Percentiles rank a stretch among this genome's conserved stretches.
Conservation (phyloP, 1,140 invertebrate species). For the Cheumatopsyche charites region DNA sequence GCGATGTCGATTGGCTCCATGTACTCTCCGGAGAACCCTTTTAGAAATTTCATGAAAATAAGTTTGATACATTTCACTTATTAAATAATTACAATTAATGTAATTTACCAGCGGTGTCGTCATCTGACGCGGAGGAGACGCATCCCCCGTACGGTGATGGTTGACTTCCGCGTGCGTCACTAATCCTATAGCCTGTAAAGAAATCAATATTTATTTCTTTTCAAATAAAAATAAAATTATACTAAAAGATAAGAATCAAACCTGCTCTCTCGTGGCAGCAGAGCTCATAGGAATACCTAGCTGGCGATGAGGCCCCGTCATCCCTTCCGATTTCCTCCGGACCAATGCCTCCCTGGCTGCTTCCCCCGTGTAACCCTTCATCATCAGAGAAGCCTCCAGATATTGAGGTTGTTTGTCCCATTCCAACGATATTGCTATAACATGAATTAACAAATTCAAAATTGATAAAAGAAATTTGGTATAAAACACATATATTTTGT, state of each 20-base stretch:
- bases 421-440: conserved; percentile 62
- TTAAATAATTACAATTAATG: neutral
- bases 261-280: conserved; percentile 59
- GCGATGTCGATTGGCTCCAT: conserved; percentile 61
- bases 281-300: conserved; percentile 60
- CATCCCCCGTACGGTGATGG: conserved; percentile 63
- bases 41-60: neutral
- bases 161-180: conserved; percentile 64
- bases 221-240: neutral
- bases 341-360: conserved; percentile 57
- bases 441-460: neutral
- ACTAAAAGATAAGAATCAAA: conserved; percentile 7
- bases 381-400: conserved; percentile 70
- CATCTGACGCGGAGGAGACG: conserved; percentile 63
- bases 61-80: too few species aligned
- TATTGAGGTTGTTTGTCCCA: conserved; percentile 64
- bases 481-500: neutral
- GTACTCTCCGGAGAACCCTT: conserved; percentile 65
- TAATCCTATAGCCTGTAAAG: conserved; percentile 55
- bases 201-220: neutral
- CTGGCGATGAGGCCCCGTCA: conserved; percentile 56
- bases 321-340: conserved; percentile 49
- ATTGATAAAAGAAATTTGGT: neutral
- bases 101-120: conserved; percentile 61
- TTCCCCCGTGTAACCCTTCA: conserved; percentile 66